Evolutionary conservation across 1,140 invertebrate species (phyloP), one percentile per base, ranked within the genome.

Genomic region (Coelopa frigida): DNA sequence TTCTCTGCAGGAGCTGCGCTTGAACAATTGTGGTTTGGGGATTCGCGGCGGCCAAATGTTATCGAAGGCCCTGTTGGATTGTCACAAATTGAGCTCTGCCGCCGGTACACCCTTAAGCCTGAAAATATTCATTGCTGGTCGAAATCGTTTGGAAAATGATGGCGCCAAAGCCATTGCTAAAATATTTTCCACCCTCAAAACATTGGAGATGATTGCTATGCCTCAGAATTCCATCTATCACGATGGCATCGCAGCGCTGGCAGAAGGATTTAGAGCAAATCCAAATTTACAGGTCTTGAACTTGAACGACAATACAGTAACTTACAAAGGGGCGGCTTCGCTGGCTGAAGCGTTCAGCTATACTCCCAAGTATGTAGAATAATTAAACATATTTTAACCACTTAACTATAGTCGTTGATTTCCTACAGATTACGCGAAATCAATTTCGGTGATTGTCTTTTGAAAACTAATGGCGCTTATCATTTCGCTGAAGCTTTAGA

Each of bases 141-240:
- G 96, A 63, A 98, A 98, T 70, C 75, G 96, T 11, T 68, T 98
- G 3, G 96, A 99, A 74, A 94, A 98, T 71, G 84, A 87, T 18
- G 95, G 94, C 1, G 87, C 94, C 0, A 83, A 72, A 46, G 87
- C 87, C 0, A 69, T 98, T 5, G 81, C 94, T 3, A 62, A 78
- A 46, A 88, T 93, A 27, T 94, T 97, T 57, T 68, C 84, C 74
- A 75, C 76, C 33, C 76, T 96, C 40, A 81, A 82, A 32, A 87
- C 83, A 4, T 72, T 99, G 5, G 88, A 95, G 73, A 86, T 93
- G 70, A 77, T 99, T 40, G 77, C 81, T 2, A 94, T 99, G 83
- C 91, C 92, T 11, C 95, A 99, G 72, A 98, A 99, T 75, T 94
- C 95, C 6, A 98, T 98, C 54, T 92, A 93, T 70, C 80, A 84